Percentiles rank a stretch among this genome's conserved stretches.
phyloP scores from a whole-genome alignment of 2,113 vertebrate genomes.

The Mohoua ochrocephala region DNA sequence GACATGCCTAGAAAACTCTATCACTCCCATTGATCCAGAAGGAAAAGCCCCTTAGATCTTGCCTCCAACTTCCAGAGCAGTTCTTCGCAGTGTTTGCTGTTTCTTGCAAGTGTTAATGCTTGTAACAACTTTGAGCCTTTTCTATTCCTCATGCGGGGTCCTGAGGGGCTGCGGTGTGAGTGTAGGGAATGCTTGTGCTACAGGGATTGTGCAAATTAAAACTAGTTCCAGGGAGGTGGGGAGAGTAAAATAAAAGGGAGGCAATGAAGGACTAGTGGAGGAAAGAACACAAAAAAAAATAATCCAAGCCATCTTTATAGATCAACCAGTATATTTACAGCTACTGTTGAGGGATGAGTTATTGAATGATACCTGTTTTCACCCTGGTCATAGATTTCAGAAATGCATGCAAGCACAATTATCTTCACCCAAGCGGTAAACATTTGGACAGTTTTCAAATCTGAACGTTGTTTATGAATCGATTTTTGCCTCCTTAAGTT shows the following conservation, averaged over 20 bases:
- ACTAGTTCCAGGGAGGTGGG: neutral
- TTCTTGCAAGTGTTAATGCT: neutral
- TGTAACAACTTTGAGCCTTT: neutral
- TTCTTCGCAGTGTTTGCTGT: neutral
- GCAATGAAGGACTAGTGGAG: neutral
- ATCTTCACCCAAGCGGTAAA: conserved; percentile 2
- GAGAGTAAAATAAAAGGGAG: neutral
- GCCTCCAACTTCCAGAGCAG: neutral
- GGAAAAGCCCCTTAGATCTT: neutral
- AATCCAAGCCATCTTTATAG: conserved; percentile 9
- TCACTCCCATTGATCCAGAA: neutral
- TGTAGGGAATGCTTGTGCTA: neutral
- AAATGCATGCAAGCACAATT: conserved; percentile 13
- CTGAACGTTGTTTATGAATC: conserved; percentile 22
- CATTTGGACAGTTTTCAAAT: conserved; percentile 36
- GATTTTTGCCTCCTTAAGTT: conserved; percentile 52
- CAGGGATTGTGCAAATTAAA: neutral
- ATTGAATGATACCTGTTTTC: conserved; percentile 32
- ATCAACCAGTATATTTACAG: conserved; percentile 14
- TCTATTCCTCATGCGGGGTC: neutral
- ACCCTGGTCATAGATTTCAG: conserved; percentile 1
- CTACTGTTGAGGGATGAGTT: conserved; percentile 30
- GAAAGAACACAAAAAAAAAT: conserved; percentile 19
- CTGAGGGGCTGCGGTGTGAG: neutral
- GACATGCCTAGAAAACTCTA: neutral